phyloP scores from a whole-genome alignment of 2,113 vertebrate species.

The Lontra canadensis region DNA sequence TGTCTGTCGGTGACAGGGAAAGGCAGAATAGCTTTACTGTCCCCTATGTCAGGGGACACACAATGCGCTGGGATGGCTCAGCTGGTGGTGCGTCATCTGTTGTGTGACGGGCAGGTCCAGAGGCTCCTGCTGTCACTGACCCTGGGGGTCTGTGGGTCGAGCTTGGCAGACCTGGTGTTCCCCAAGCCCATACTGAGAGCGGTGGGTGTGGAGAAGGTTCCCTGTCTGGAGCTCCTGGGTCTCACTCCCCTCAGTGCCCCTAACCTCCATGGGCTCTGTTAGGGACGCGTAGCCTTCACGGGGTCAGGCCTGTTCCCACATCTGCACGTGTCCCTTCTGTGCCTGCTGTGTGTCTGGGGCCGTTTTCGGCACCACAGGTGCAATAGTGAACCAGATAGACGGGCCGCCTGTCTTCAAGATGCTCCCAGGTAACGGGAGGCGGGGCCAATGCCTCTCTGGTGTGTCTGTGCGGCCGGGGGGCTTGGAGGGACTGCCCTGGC shows the following conservation, averaged over 20 bases:
- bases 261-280: neutral
- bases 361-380: neutral
- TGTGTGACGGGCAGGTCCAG: neutral
- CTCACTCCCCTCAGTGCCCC: neutral
- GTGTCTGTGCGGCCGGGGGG: neutral
- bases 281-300: neutral
- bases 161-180: neutral
- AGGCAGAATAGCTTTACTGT: neutral
- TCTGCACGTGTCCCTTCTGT: neutral
- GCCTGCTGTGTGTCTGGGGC: neutral
- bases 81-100: neutral
- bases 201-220: neutral
- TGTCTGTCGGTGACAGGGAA: neutral
- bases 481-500: neutral
- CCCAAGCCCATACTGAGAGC: neutral
- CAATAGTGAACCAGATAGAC: neutral
- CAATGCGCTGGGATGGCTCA: neutral
- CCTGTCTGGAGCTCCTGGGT: neutral
- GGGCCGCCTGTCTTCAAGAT: neutral
- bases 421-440: neutral
- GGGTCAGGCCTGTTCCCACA: neutral
- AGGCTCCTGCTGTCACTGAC: neutral
- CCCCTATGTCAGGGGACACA: fast-evolving
- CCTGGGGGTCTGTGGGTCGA: neutral
- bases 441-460: neutral